Evolutionary conservation across 2,888 invertebrate species (phyloP), one percentile per base, ranked within the genome.

Genomic region (Caenorhabditis panamensis): DNA sequence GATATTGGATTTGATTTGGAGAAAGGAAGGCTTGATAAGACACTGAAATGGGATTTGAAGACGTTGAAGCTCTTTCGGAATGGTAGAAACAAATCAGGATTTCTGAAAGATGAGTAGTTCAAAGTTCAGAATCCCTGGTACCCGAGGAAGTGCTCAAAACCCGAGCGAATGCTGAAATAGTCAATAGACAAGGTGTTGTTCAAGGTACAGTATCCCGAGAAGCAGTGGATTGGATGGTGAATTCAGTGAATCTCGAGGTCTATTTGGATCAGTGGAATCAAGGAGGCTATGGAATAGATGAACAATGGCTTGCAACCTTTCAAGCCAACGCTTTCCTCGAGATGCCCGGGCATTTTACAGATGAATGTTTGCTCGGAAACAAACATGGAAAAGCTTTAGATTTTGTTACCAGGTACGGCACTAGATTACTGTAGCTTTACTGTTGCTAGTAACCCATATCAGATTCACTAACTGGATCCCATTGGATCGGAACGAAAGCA

Each of bases 221-320:
- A 44, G 77, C 82, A n/a, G 82, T 82, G 16, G 54, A 64, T 16
- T 82, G 82, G 82, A 66, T 82, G 61, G 56, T 73, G 18, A 26
- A 69, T 2, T 37, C 36, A 20, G 77, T 64, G 0, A 54, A 82
- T 68, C 63, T 72, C 13, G 24, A 18, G 2, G 26, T 53, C 0
- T 61, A 64, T 26, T 9, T 78, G 1, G 66, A 71, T 6, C 61
- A 66, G 11, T 71, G 71, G 59, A 71, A 78, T 66, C 37, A 49
- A 41, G 66, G 64, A 72, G 36, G 28, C 1, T 78, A 64, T 24
- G 78, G 62, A 2, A 62, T 63, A 11, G 82, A 82, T 31, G 82
- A 82, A 41, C 58, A 68, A 47, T 56, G 78, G 1, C 47, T 62
- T 11, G 37, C 56, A 0, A 69, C 61, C 20, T 61, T 82, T 11